These are phyloP conservation scores for Tuberolachnus salignus DNA, from an alignment of 2,888 invertebrate genomes.

Conservation along the genomic window DNA sequence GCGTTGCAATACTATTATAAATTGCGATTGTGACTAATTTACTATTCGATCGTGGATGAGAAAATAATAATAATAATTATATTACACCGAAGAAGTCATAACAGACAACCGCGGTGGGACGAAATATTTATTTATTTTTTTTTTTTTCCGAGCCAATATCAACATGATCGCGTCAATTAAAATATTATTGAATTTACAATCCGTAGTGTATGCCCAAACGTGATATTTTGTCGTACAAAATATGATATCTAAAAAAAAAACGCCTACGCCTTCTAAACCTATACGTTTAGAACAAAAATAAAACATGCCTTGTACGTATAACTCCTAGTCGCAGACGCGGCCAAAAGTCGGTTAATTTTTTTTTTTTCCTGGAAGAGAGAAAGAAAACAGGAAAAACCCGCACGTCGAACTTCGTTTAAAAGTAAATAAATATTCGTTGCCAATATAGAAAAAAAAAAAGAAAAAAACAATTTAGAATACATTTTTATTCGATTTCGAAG, in stretches of 20 bases:
- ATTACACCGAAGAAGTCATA: slow-evolving; percentile 1
- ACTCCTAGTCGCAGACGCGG: no score
- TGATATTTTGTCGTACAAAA: no score
- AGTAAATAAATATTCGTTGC: slow-evolving; percentile 5
- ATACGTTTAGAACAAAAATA: no score
- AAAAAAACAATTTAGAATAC: slow-evolving; percentile 8
- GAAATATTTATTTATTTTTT: slow-evolving; percentile 4
- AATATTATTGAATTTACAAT: not conserved
- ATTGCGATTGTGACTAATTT: slow-evolving; percentile 46
- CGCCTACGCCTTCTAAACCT: no score
- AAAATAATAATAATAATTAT: slow-evolving; percentile 42
- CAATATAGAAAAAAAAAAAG: not conserved
- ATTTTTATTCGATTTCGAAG: slow-evolving; percentile 38
- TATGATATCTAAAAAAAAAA: no score
- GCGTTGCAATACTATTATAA: not conserved
- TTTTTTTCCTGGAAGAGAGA: not conserved
- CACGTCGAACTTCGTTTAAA: not conserved
- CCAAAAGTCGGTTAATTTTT: no score
- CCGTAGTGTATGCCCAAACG: no score
- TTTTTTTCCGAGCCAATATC: not conserved
- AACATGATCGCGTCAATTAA: not conserved
- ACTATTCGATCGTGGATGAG: slow-evolving; percentile 20
- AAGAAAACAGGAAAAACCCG: not conserved
- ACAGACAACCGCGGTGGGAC: not conserved
- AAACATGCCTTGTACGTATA: no score